Base-by-base conservation (phyloP, 2,797 vertebrate species). In the Dromococcyx pavoninus region DNA sequence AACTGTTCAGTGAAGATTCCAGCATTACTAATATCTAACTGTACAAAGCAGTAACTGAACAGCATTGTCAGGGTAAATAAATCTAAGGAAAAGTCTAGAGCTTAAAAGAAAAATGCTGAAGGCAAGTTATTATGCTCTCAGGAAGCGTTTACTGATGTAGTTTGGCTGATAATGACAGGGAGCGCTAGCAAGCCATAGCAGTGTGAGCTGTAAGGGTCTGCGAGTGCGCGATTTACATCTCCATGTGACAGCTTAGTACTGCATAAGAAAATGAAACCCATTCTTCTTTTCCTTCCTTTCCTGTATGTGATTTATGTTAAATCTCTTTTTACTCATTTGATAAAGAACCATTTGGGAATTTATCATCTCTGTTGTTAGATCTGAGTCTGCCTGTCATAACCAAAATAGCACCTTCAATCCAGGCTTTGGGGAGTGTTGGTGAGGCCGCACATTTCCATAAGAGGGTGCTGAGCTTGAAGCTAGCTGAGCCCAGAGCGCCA, bases 41-140 rank as follows among this genome's bases (percentile, higher is more conserved):
- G 84, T 7, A 74, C 35, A 3, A 73, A 84, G 50, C 43, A 73
- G 35, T 58, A 89, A 82, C 67, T 75, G 57, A 95, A 94, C 28
- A 86, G 74, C 75, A 44, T 83, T 96, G 95, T 95, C 96, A 91
- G 72, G 61, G 30, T 91, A 73, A 88, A 95, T 96, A 92, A 97
- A 91, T 92, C 65, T 32, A 64, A 80, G 86, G 23, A 28, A 43
- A 62, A 94, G 58, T 89, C 51, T 28, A 80, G 30, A 77, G 57
- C 72, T 91, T 90, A 53, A 39, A 78, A 93, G 86, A 65, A 93
- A 84, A 96, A 81, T 0, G 94, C 95, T 91, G 76, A 95, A 94
- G 95, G 95, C 96, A 64, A 95, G 67, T 79, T 89, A 46, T 35
- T 86, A 39, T 37, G 44, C 84, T 70, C 74, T 93, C 54, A 51